phyloP scores from a whole-genome alignment of 92 coral and sea anemone genomes.

The Isaurus tuberculatus region DNA sequence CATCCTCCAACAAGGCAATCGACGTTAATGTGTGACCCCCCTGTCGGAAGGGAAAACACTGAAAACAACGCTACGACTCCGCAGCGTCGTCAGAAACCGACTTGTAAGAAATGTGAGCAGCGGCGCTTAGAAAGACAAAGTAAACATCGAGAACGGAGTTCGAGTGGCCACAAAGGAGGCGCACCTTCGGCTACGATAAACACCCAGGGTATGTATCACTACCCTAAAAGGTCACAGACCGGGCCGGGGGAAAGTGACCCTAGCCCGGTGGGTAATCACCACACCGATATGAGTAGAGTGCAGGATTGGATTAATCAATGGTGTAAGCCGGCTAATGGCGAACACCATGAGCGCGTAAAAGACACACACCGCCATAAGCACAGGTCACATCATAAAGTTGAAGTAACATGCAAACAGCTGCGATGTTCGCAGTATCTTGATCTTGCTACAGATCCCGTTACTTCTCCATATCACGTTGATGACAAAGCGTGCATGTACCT shows the following conservation, averaged over 20 bases:
- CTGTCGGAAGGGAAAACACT: constrained; percentile 60
- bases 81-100: constrained; percentile 62
- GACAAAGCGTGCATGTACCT: constrained; percentile 71
- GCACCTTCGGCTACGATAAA: constrained; percentile 50
- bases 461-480: constrained; percentile 87
- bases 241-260: constrained; percentile 96
- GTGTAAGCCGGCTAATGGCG: constrained; percentile 62
- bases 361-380: constrained; percentile 69
- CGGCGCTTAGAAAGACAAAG: constrained; percentile 65
- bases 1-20: constrained; percentile 45
- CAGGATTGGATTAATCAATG: constrained; percentile 80
- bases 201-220: constrained; percentile 69
- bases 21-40: constrained; percentile 57
- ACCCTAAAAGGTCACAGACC: constrained; percentile 90
- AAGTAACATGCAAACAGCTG: constrained; percentile 59
- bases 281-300: constrained; percentile 71
- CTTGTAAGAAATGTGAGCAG: constrained; percentile 75
- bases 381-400: constrained; percentile 64
- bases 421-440: constrained; percentile 86
- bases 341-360: constrained; percentile 56
- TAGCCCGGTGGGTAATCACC: constrained; percentile 49
- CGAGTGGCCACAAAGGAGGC: constrained; percentile 26
- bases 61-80: constrained; percentile 29
- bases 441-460: constrained; percentile 87
- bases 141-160: constrained; percentile 43